phyloP scores from a whole-genome alignment of 2,888 invertebrate species.

The Phragmatobia fuliginosa region DNA sequence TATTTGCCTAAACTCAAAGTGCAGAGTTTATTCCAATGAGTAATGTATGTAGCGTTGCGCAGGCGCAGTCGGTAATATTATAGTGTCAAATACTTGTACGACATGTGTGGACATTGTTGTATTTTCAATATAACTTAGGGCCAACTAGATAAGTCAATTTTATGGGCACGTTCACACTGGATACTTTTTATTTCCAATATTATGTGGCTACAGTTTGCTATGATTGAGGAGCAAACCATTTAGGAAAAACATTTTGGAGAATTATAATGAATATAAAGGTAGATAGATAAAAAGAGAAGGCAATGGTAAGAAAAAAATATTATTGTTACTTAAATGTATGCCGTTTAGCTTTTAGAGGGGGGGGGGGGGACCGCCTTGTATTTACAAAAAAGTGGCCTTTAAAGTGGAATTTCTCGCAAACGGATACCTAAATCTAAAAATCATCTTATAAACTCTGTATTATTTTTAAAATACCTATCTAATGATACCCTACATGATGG shows the following conservation, averaged over 20 bases:
- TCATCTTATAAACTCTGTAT: too few relatives aligned
- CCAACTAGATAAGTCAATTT: conserved; percentile 60
- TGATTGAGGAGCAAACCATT: not conserved
- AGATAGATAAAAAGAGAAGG: not conserved
- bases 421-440: too few relatives aligned
- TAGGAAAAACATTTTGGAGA: not conserved
- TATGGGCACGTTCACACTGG: conserved; percentile 7
- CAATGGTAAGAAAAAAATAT: not conserved
- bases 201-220: not conserved
- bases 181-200: conserved; percentile 15
- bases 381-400: too few relatives aligned
- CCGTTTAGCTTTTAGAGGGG: too few relatives aligned
- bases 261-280: not conserved
- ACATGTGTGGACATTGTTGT: conserved; percentile 39
- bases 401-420: too few relatives aligned
- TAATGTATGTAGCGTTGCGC: conserved; percentile 7
- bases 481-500: too few relatives aligned
- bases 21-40: conserved; percentile 81
- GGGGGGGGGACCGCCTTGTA: too few relatives aligned
- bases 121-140: conserved; percentile 56
- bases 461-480: too few relatives aligned
- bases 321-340: not conserved
- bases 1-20: conserved; percentile 80
- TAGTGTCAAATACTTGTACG: conserved; percentile 30
- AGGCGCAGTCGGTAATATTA: conserved; percentile 12